A percentile compares a stretch with the other conserved stretches of the same genome.
phyloP scores from a whole-genome alignment of 2,113 vertebrate species.

The Microcebus murinus region DNA sequence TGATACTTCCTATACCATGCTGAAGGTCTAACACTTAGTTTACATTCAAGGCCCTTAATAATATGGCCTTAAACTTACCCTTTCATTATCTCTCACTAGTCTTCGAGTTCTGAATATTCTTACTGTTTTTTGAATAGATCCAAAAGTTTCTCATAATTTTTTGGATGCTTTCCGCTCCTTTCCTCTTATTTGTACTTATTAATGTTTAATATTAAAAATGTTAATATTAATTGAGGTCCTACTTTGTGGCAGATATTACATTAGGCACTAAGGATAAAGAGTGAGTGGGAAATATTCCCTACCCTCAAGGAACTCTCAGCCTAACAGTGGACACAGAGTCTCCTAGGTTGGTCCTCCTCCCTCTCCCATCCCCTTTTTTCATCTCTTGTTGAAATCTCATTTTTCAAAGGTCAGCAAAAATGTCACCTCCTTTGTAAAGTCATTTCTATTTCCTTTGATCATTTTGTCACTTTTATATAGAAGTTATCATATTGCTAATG shows the following conservation, averaged over 20 bases:
- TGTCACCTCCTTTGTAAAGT: background rate
- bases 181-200: background rate
- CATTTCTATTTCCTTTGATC: background rate
- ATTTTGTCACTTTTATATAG: background rate
- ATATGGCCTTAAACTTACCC: background rate
- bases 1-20: background rate
- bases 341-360: background rate
- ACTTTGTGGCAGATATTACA: background rate
- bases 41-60: background rate
- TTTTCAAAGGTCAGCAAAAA: conserved; percentile 12
- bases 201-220: background rate
- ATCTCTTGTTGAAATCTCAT: background rate
- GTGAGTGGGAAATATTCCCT: background rate
- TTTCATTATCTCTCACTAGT: background rate
- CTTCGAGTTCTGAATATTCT: background rate
- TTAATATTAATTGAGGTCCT: background rate
- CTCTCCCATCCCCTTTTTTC: background rate
- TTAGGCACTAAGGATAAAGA: background rate
- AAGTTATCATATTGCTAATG: background rate
- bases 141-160: background rate
- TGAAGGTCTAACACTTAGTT: background rate
- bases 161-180: background rate
- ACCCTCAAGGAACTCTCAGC: background rate
- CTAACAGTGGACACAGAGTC: background rate
- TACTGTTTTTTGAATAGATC: background rate